These are phyloP conservation scores for Diloba caeruleocephala DNA, from an alignment of 2,888 invertebrate species.

Conservation along the genomic window DNA sequence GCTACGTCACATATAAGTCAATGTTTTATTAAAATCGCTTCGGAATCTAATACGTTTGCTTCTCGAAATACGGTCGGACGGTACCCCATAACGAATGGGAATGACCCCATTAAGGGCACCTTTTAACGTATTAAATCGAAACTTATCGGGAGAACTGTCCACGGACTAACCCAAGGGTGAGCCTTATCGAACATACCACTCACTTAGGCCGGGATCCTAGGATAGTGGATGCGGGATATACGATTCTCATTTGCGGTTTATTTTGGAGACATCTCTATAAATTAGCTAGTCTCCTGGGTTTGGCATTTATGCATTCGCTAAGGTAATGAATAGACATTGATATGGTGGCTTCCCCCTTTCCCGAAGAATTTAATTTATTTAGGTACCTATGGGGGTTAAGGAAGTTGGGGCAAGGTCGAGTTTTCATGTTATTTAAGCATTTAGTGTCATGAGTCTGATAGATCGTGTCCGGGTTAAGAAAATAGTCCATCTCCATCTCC, in stretches of 20 bases:
- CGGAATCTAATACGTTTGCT: slow-evolving; percentile 54
- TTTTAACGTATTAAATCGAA: slow-evolving; percentile 88
- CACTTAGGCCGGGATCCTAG: slow-evolving; percentile 64
- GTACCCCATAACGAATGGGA: slow-evolving; percentile 83
- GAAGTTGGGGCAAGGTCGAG: slow-evolving; percentile 10
- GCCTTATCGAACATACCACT: slow-evolving; percentile 79
- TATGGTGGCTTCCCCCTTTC: slow-evolving; percentile 22
- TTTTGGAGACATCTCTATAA: slow-evolving; percentile 56
- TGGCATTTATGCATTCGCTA: slow-evolving; percentile 34
- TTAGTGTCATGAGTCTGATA: not conserved
- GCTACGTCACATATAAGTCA: slow-evolving; percentile 34
- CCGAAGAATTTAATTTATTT: slow-evolving; percentile 22
- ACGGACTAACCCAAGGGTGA: slow-evolving; percentile 72
- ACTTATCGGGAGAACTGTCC: slow-evolving; percentile 81
- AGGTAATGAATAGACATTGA: slow-evolving; percentile 31
- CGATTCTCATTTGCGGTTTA: slow-evolving; percentile 65
- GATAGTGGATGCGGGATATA: slow-evolving; percentile 60
- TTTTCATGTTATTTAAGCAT: not conserved
- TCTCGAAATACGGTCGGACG: slow-evolving; percentile 66
- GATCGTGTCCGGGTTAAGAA: too few species aligned
- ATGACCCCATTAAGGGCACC: slow-evolving; percentile 85
- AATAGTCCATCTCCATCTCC: too few species aligned
- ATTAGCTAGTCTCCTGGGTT: slow-evolving; percentile 27
- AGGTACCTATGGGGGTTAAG: slow-evolving; percentile 9
- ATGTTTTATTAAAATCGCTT: slow-evolving; percentile 55